Evolutionary conservation across 2,113 vertebrate species (phyloP), one percentile per base, ranked within the genome.

Genomic region (Hystrix brachyura): DNA sequence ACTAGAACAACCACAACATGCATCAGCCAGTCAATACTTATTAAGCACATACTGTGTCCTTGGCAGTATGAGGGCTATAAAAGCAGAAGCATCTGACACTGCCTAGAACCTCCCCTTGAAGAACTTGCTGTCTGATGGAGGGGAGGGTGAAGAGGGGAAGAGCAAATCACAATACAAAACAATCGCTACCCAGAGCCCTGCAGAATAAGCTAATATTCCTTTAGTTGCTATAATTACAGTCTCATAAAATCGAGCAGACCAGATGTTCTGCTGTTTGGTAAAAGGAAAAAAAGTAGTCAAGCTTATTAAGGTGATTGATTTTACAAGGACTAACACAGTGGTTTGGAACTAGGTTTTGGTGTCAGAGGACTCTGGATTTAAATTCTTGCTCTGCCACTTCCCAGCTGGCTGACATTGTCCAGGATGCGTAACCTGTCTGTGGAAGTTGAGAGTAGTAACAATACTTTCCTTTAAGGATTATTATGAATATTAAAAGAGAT

Each of bases 221-320:
- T 89, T 79, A 48, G 46, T 93, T 96, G 46, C 23, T 90, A 8
- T 94, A 90, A 96, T 88, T 95, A 60, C 13, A 91, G 83, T 82
- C 60, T 96, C 88, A 67, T 67, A 91, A 87, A 95, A 83, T 94
- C 81, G 92, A 97, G 62, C 23, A 92, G 43, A 83, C 57, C 72
- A 96, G 55, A 93, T 88, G 62, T 83, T 95, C 82, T 96, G 48
- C 10, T 74, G 64, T 86, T 91, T 94, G 74, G 43, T 83, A 10
- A 79, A 94, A 74, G 46, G 72, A 59, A 29, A 89, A 94, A 64
- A 46, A 90, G 78, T 14, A 80, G 32, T n/a, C 9, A 1, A 21
- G 3, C 60, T 96, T 83, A 76, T 71, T 55, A 88, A 81, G 9
- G 34, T 57, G 67, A 17, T 82, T 88, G 92, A 83, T 46, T 86